These are phyloP conservation scores for Zosterops japonicus DNA, from an alignment of 2,113 vertebrate genomes.

Conservation along the genomic window DNA sequence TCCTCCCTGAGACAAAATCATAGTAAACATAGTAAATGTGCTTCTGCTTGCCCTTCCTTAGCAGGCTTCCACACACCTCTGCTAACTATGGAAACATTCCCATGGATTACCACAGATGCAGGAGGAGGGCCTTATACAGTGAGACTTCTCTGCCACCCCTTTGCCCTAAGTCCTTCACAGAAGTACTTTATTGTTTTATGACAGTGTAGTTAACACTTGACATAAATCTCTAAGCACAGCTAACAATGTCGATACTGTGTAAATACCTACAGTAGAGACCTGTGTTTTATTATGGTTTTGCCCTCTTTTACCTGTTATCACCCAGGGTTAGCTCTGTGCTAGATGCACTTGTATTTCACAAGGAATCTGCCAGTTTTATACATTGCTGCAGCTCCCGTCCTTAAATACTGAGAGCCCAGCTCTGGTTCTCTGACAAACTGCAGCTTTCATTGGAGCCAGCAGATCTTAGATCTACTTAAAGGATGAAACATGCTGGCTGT, in stretches of 20 bases:
- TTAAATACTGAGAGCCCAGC: background rate
- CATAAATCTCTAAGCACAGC: constrained; percentile 21
- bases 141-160: constrained; percentile 11
- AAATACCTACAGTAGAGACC: constrained; percentile 1
- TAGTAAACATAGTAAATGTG: background rate
- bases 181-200: constrained; percentile 63
- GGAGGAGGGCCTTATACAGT: constrained; percentile 15
- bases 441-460: background rate
- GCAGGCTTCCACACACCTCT: background rate
- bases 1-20: background rate
- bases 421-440: background rate
- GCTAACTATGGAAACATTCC: background rate
- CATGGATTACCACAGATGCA: background rate
- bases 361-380: background rate
- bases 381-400: background rate
- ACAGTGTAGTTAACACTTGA: constrained; percentile 14
- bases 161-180: constrained; percentile 35
- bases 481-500: background rate
- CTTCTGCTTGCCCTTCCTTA: background rate
- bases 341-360: background rate
- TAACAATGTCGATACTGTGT: constrained; percentile 27
- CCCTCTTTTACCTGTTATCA: background rate
- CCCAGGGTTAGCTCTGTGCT: background rate
- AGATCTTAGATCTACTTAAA: background rate
- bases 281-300: background rate